Evolutionary conservation across 2,888 invertebrate genomes (phyloP).

Genomic region (Helicoverpa assulta): DNA sequence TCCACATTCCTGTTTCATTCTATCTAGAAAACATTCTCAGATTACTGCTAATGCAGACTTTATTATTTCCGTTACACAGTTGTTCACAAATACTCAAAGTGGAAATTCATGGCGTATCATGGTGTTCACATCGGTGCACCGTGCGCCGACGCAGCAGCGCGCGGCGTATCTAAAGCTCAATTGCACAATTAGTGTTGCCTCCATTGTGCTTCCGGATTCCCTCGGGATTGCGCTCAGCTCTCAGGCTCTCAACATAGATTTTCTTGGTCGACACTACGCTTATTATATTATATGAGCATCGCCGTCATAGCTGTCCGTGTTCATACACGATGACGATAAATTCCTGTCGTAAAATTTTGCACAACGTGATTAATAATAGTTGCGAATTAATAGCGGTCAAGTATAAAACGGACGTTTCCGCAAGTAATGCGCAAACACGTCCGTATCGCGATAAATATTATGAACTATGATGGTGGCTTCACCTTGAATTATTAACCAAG

Average conservation of each 20-base stretch:
- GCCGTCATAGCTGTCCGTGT: slow-evolving; percentile 39
- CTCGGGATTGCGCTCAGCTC: slow-evolving; percentile 78
- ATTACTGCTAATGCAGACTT: slow-evolving; percentile 24
- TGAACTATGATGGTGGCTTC: slow-evolving; percentile 58
- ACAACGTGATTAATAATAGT: slow-evolving; percentile 61
- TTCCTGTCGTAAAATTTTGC: slow-evolving; percentile 63
- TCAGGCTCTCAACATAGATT: slow-evolving; percentile 60
- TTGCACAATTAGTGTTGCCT: slow-evolving; percentile 84
- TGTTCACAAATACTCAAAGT: slow-evolving; percentile 59
- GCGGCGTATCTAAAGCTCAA: slow-evolving; percentile 80
- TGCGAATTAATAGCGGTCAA: slow-evolving; percentile 59
- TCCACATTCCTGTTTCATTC: not conserved
- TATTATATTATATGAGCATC: slow-evolving; percentile 52
- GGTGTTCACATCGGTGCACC: slow-evolving; percentile 61
- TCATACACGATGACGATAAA: slow-evolving; percentile 59
- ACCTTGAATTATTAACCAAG: slow-evolving; percentile 75
- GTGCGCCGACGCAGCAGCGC: slow-evolving; percentile 61
- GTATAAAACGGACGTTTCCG: slow-evolving; percentile 63
- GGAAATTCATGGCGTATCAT: slow-evolving; percentile 62
- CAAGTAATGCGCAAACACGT: slow-evolving; percentile 69
- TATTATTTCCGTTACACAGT: slow-evolving; percentile 36
- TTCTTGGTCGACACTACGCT: slow-evolving; percentile 50
- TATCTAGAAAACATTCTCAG: not conserved
- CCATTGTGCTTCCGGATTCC: slow-evolving; percentile 84
- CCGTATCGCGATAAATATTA: slow-evolving; percentile 56